A percentile compares a stretch with the other conserved stretches of the same genome.
These are phyloP conservation scores for human DNA, from an alignment of 2,113 vertebrate genomes.

Conservation along the genomic window DNA sequence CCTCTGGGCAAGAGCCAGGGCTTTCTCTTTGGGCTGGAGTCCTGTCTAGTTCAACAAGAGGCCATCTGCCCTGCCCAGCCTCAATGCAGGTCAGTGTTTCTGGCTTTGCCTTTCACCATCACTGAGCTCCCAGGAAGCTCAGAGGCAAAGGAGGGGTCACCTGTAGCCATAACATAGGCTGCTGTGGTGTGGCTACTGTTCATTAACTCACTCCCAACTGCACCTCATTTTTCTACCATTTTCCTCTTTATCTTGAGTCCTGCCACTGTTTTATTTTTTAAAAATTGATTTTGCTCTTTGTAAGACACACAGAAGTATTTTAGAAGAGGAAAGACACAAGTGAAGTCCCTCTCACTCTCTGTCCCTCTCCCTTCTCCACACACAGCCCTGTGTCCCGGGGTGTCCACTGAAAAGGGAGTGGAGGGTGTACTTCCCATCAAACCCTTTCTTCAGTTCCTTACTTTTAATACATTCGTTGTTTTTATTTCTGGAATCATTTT, in stretches of 20 bases:
- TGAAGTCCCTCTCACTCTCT: too few species aligned
- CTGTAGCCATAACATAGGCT: not conserved
- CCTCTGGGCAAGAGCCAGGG: not conserved
- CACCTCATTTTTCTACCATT: not conserved
- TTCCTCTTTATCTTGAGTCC: not conserved
- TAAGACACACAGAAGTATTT: not conserved
- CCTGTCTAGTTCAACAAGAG: not conserved
- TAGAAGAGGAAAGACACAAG: not conserved
- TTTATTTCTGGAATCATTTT: not conserved
- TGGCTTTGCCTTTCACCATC: not conserved
- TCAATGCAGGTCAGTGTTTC: not conserved
- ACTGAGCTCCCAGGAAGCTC: slow-evolving; percentile 5
- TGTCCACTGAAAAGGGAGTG: not conserved
- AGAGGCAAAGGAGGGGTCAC: not conserved
- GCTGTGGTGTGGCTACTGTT: not conserved
- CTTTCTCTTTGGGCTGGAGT: not conserved
- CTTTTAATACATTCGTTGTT: not conserved
- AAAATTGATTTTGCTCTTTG: not conserved
- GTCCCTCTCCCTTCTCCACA: not conserved
- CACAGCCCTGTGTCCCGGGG: too few species aligned
- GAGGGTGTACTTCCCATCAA: not conserved
- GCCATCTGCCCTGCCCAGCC: not conserved
- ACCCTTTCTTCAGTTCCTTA: not conserved
- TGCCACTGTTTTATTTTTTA: not conserved
- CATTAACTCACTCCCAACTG: not conserved